A percentile compares a stretch with the other conserved stretches of the same genome.
phyloP scores from a whole-genome alignment of 2,797 vertebrate genomes.

The Acomys russatus region DNA sequence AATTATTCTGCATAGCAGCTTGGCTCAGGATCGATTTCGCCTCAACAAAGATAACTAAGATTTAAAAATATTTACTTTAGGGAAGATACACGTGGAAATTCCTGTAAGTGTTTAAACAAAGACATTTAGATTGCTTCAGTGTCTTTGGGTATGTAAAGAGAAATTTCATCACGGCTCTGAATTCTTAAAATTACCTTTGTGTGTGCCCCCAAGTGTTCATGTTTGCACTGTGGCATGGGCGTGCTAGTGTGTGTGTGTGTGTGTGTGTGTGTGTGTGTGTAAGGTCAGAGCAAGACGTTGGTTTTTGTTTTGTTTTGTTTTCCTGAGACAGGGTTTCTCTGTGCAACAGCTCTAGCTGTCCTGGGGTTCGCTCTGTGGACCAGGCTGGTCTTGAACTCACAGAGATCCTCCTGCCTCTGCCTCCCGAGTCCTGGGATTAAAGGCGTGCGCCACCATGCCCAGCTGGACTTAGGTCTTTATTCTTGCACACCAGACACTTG shows the following conservation, averaged over 20 bases:
- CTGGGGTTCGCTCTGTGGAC: too few species aligned
- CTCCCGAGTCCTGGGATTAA: too few species aligned
- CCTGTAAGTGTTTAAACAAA: slow-evolving; percentile 17
- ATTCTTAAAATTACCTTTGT: not conserved
- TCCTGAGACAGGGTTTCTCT: too few species aligned
- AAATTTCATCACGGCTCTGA: not conserved
- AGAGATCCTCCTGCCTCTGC: too few species aligned
- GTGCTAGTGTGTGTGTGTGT: not conserved
- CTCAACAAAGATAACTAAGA: slow-evolving; percentile 26
- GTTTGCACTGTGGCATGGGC: not conserved
- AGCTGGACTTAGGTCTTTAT: too few species aligned
- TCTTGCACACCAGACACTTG: not conserved
- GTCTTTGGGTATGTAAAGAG: not conserved
- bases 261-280: not conserved
- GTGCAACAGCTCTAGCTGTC: too few species aligned
- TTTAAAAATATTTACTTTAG: slow-evolving; percentile 33
- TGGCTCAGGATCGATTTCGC: slow-evolving; percentile 44
- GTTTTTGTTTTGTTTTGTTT: too few species aligned
- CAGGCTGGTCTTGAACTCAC: too few species aligned
- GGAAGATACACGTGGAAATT: not conserved
- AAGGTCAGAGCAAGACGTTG: not conserved
- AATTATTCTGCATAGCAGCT: not conserved
- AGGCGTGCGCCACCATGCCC: too few species aligned
- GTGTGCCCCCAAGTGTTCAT: not conserved
- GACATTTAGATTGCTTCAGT: not conserved